Evolutionary conservation across 2,113 vertebrate species (phyloP).

Genomic region (Eulacestoma nigropectus): DNA sequence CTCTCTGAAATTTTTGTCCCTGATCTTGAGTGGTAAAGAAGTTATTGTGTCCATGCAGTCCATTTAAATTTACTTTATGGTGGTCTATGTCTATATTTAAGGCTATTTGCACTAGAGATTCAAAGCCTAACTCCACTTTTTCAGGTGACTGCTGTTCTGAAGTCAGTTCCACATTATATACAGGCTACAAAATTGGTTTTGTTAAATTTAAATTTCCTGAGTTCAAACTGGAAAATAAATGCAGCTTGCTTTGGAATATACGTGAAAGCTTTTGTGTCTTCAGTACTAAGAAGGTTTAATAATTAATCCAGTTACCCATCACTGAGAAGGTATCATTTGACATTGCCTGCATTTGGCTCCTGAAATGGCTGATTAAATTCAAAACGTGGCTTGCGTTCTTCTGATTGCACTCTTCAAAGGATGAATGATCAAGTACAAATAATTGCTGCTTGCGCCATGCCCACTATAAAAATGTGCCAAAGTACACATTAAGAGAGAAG

Average conservation of each 20-base stretch:
- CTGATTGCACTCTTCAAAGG: neutral
- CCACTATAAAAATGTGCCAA: constrained; percentile 14
- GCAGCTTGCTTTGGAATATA: neutral
- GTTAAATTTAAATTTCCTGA: neutral
- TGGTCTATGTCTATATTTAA: neutral
- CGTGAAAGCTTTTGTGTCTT: neutral
- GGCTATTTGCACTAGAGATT: neutral
- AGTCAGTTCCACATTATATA: neutral
- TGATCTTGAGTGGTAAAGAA: neutral
- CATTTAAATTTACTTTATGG: neutral
- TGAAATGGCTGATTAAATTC: neutral
- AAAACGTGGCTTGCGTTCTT: neutral
- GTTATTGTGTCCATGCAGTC: neutral
- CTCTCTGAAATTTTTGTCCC: neutral
- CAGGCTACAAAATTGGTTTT: neutral
- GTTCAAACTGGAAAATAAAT: neutral
- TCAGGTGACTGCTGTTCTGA: neutral
- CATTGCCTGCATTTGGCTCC: neutral
- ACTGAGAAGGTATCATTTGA: neutral
- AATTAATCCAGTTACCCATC: constrained; percentile 20
- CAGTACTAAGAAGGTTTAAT: neutral
- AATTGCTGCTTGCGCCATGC: neutral
- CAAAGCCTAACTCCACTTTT: neutral
- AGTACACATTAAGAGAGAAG: constrained; percentile 1
- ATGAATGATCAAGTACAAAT: constrained; percentile 5